Evolutionary conservation across 1,140 invertebrate genomes (phyloP).

Genomic region (Caerostris darwini): DNA sequence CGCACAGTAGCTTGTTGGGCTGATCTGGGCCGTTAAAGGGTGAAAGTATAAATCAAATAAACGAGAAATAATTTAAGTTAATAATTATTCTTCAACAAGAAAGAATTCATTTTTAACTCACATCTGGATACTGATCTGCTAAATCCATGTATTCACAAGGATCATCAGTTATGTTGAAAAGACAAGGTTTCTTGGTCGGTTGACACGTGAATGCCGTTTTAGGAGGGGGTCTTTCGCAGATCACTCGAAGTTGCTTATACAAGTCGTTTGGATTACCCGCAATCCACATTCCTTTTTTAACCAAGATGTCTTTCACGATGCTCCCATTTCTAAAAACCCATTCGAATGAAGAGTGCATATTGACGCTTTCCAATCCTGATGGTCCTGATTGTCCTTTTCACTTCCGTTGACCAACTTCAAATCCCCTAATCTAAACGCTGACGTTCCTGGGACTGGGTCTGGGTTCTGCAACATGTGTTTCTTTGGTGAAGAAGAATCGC

Average conservation of each 20-base stretch:
- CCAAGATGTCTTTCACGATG: conserved; percentile 79
- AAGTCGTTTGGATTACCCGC: background rate
- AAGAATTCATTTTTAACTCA: too few species aligned
- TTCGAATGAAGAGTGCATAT: background rate
- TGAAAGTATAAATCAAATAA: too few species aligned
- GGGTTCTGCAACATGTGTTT: conserved; percentile 51
- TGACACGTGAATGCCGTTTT: conserved; percentile 32
- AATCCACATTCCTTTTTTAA: conserved; percentile 70
- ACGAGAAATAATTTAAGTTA: too few species aligned
- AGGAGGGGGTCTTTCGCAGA: conserved; percentile 31
- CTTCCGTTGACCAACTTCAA: conserved; percentile 92
- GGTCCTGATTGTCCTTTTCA: conserved; percentile 67
- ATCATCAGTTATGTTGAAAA: conserved; percentile 80
- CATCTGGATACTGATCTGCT: conserved; percentile 79
- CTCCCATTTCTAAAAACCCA: conserved; percentile 70
- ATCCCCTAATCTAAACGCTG: conserved; percentile 87
- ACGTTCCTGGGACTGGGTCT: conserved; percentile 81
- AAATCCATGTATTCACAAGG: conserved; percentile 82
- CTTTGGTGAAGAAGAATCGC: conserved; percentile 63
- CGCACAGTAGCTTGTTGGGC: too few species aligned
- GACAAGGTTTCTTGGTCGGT: conserved; percentile 24
- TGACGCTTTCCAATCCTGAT: conserved; percentile 12
- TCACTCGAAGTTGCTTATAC: background rate
- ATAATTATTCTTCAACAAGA: too few species aligned
- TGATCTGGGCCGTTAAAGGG: too few species aligned